A percentile compares a stretch with the other conserved stretches of the same genome.
Conservation (phyloP, 2,113 vertebrate species). For the Labrus mixtus region DNA sequence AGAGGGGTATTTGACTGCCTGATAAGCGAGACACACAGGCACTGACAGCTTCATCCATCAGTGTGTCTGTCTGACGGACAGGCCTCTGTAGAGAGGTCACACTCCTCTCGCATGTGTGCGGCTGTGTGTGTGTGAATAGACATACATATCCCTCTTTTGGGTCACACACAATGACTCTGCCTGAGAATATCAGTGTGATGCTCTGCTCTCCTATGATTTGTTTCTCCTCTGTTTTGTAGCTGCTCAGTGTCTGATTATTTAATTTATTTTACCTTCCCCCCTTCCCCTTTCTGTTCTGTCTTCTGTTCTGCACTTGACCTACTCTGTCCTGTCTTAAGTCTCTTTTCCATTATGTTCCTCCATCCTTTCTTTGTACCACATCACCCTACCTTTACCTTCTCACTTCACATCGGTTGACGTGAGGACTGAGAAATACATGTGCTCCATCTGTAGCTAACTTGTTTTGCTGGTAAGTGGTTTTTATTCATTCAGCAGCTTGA, state of each 20-base stretch:
- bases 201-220: constrained; percentile 25
- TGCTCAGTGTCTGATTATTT: not conserved
- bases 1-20: constrained; percentile 57
- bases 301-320: not conserved
- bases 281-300: not conserved
- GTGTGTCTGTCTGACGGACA: constrained; percentile 67
- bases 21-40: constrained; percentile 73
- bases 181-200: constrained; percentile 57
- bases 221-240: not conserved
- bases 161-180: constrained; percentile 28
- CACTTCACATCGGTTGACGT: constrained; percentile 2
- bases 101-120: constrained; percentile 25
- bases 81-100: constrained; percentile 68
- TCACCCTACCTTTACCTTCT: not conserved
- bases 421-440: constrained; percentile 20
- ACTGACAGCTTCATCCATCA: constrained; percentile 82
- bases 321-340: not conserved
- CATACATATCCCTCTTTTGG: constrained; percentile 42
- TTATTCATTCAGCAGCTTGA: constrained; percentile 37
- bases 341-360: not conserved
- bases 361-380: not conserved
- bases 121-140: constrained; percentile 49
- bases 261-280: not conserved
- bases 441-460: constrained; percentile 11
- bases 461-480: not conserved